Evolutionary conservation across 2,113 vertebrate genomes (phyloP).

Genomic region (Eclectus roratus): DNA sequence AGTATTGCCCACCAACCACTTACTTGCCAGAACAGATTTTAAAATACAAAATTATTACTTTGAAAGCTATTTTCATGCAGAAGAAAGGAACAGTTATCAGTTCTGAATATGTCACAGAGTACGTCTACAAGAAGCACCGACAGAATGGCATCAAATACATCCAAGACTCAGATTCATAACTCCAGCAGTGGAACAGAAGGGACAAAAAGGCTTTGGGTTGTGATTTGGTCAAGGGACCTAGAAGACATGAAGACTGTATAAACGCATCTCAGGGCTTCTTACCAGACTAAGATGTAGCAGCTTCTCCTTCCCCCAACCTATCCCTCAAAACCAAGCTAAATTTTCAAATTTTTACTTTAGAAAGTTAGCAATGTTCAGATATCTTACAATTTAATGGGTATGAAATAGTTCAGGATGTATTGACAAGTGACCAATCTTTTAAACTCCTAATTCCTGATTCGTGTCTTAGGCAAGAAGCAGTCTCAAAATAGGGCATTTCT

Average conservation of each 20-base stretch:
- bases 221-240: not conserved
- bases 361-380: not conserved
- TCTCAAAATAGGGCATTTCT: not conserved
- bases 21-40: not conserved
- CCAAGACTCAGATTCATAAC: not conserved
- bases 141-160: not conserved
- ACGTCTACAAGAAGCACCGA: not conserved
- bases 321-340: not conserved
- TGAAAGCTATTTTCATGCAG: not conserved
- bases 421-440: not conserved
- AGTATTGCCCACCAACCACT: not conserved
- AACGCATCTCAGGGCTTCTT: not conserved
- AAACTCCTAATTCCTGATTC: not conserved
- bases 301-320: accelerated
- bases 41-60: not conserved
- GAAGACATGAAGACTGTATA: not conserved
- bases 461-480: not conserved
- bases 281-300: not conserved
- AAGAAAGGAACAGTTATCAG: not conserved
- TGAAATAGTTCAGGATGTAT: not conserved
- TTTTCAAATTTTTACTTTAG: not conserved
- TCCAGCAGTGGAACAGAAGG: not conserved
- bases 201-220: not conserved
- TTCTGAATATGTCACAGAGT: not conserved
- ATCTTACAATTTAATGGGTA: not conserved